Evolutionary conservation across 2,113 vertebrate genomes (phyloP), one percentile per base, ranked within the genome.

Genomic region (Alouatta palliata): DNA sequence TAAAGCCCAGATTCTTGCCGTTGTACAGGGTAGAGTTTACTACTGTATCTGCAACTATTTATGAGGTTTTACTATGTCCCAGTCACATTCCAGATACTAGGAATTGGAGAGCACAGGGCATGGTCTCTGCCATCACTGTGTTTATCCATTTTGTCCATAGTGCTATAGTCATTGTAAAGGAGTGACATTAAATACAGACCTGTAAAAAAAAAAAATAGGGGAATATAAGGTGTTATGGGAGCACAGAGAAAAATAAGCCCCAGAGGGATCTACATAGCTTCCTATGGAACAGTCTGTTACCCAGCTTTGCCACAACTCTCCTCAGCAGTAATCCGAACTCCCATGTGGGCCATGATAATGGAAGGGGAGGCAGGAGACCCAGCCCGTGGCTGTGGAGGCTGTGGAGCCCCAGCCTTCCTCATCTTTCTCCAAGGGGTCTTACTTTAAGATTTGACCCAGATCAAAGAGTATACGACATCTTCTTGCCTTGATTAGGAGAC

Each of bases 321-420:
- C 8, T 54, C 30, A 64, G 27, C 64, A 4, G 61, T 30, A 17
- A 17, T 30, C 1, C 79, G 3, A 21, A 82, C 5, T 2, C 11
- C 17, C 25, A 17, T 1, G 4, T 20, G 23, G 32, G 13, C 61
- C 7, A 68, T 35, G 35, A 58, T 54, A 21, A 2, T 25, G 19
- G 17, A 35, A 21, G 13, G 2, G 8, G 19, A 52, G 20, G 9
- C 6, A 12, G 43, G 10, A 6, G 6, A 1, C 3, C 17, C 16
- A 45, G 49, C 13, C 7, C 73, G 13, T 49, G 13, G 49, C 49
- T 4, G 13, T 49, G 49, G 13, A 68, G 56, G 83, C 27, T 13
- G 10, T 92, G 54, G 3, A 8, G 8, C 2, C 3, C 17, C 11
- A 45, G 58, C 13, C 5, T 80, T 58, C 4, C 66, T 81, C 40